Conservation (phyloP, 64 coral and sea anemone genomes). For the Hydrozoanthus tunicans region DNA sequence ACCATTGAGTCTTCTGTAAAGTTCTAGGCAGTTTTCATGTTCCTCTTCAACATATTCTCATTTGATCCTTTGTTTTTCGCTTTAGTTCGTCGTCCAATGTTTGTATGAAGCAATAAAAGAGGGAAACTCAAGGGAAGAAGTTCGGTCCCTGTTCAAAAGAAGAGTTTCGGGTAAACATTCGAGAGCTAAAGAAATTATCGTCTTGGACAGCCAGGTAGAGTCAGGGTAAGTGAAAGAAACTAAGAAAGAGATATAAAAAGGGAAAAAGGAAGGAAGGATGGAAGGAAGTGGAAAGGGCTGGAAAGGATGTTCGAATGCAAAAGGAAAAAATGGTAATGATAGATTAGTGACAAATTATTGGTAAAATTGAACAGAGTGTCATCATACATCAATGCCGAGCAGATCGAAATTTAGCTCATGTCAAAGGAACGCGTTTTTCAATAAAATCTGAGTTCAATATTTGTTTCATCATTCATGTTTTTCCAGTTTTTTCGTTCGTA, state of each 20-base stretch:
- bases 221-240: conserved; percentile 4
- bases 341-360: background rate
- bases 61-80: background rate
- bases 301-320: background rate
- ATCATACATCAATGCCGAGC: no score
- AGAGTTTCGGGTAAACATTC: background rate
- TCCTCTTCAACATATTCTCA: no score
- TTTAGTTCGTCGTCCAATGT: conserved; percentile 31
- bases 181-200: background rate
- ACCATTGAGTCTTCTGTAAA: no score
- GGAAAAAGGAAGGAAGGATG: background rate
- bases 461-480: no score
- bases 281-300: background rate
- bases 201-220: background rate
- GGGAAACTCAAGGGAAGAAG: background rate
- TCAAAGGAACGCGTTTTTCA: no score
- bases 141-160: background rate
- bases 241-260: background rate
- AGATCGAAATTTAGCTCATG: no score
- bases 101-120: conserved; percentile 47
- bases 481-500: no score
- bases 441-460: no score
- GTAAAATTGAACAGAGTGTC: background rate
- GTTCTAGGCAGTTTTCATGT: no score
- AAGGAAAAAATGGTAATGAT: background rate